These are phyloP conservation scores for Elephas maximus DNA, from an alignment of 2,113 vertebrate genomes.

Conservation along the genomic window DNA sequence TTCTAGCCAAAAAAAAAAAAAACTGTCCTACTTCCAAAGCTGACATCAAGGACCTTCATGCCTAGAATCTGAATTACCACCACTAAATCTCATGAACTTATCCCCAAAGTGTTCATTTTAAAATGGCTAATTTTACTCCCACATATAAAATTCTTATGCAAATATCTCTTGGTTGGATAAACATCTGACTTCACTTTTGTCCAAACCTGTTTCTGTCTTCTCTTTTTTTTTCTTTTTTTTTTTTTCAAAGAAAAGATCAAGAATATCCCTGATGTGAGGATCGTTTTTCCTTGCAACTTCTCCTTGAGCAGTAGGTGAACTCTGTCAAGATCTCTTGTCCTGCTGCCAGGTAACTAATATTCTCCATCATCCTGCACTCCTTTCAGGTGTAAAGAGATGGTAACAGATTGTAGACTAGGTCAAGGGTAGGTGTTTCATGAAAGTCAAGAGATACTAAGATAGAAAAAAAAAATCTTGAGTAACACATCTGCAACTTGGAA, in stretches of 20 bases:
- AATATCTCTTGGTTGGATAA: slow-evolving; percentile 19
- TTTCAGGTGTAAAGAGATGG: not conserved
- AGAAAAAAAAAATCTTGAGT: slow-evolving; percentile 44
- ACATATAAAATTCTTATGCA: slow-evolving; percentile 7
- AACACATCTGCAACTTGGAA: slow-evolving; percentile 37
- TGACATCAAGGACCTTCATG: slow-evolving; percentile 45
- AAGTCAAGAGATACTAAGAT: not conserved
- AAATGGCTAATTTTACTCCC: slow-evolving; percentile 24
- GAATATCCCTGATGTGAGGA: not conserved
- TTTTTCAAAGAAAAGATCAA: not conserved
- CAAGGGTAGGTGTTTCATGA: not conserved
- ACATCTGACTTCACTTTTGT: slow-evolving; percentile 19
- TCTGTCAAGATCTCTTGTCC: not conserved
- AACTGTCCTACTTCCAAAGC: slow-evolving; percentile 44
- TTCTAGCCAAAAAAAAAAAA: slow-evolving; percentile 49
- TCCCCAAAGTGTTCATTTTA: slow-evolving; percentile 21
- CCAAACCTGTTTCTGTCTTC: not conserved
- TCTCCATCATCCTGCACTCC: not conserved
- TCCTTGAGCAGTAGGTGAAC: not conserved
- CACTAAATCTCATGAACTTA: slow-evolving; percentile 43
- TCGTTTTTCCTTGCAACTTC: slow-evolving; percentile 13
- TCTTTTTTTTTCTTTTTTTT: not conserved
- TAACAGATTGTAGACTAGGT: not conserved
- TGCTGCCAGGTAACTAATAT: not conserved
- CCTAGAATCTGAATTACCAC: slow-evolving; percentile 59